Conservation (phyloP, 2,797 vertebrate genomes). For the Cyprinella venusta region DNA sequence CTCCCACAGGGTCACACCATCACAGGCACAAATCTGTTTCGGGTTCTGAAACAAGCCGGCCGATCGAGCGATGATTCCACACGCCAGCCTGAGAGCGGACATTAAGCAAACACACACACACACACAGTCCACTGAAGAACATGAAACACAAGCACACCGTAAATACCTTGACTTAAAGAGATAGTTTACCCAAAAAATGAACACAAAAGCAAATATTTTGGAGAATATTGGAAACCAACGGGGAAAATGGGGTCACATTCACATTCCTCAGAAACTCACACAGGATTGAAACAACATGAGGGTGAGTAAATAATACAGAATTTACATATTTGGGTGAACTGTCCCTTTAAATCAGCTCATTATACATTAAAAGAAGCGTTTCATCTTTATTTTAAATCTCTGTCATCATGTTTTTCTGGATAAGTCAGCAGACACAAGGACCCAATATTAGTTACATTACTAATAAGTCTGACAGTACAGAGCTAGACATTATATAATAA, state of each 20-base stretch:
- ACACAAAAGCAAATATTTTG: too few relatives aligned
- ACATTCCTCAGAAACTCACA: too few relatives aligned
- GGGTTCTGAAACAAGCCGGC: slow-evolving; percentile 91
- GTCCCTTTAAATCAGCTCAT: not conserved
- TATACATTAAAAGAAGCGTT: not conserved
- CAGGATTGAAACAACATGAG: too few relatives aligned
- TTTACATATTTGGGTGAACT: too few relatives aligned
- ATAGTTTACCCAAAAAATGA: too few relatives aligned
- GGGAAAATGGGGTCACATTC: too few relatives aligned
- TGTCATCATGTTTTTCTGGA: not conserved
- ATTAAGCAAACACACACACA: not conserved
- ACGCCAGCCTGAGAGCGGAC: slow-evolving; percentile 80
- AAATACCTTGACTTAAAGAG: too few relatives aligned
- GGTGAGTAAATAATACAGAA: too few relatives aligned
- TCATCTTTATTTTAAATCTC: not conserved
- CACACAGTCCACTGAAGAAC: not conserved
- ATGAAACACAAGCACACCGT: not conserved
- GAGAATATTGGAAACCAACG: too few relatives aligned
- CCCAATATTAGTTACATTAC: not conserved
- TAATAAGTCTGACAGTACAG: not conserved
- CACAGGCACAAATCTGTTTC: slow-evolving; percentile 89
- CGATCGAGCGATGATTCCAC: slow-evolving; percentile 91
- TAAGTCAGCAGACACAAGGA: not conserved
- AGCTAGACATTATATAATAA: not conserved
- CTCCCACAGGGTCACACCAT: slow-evolving; percentile 92